phyloP scores from a whole-genome alignment of 2,113 vertebrate genomes.

The Ceyx margarethae region DNA sequence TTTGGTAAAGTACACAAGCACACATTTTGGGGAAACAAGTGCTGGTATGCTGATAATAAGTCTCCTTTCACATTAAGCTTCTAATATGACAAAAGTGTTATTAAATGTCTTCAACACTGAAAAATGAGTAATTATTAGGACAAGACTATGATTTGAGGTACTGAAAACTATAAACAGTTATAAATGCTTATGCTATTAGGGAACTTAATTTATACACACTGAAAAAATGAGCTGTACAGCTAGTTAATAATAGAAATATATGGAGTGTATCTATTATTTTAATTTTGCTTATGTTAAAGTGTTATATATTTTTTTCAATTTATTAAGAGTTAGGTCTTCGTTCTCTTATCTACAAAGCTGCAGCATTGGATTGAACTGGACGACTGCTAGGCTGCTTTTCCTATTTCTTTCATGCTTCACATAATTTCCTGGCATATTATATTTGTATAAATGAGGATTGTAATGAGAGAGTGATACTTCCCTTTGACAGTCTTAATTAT shows the following conservation, averaged over 20 bases:
- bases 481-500: slow-evolving; percentile 72
- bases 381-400: not conserved
- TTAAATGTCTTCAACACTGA: slow-evolving; percentile 22
- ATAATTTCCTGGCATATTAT: slow-evolving; percentile 68
- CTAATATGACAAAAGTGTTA: slow-evolving; percentile 22
- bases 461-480: slow-evolving; percentile 65
- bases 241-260: slow-evolving; percentile 58
- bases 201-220: slow-evolving; percentile 34
- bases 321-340: slow-evolving; percentile 28
- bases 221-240: not conserved
- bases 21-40: not conserved
- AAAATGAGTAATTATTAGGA: not conserved
- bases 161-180: not conserved
- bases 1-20: not conserved
- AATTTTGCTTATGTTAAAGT: slow-evolving; percentile 45
- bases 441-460: slow-evolving; percentile 62
- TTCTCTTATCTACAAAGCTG: slow-evolving; percentile 61
- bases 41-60: not conserved
- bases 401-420: slow-evolving; percentile 37
- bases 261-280: slow-evolving; percentile 52
- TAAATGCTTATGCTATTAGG: not conserved
- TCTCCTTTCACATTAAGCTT: slow-evolving; percentile 10
- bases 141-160: not conserved
- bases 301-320: not conserved
- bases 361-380: slow-evolving; percentile 22